Evolutionary conservation across 2,113 vertebrate species (phyloP).

Genomic region (Himantopus leucocephalus): DNA sequence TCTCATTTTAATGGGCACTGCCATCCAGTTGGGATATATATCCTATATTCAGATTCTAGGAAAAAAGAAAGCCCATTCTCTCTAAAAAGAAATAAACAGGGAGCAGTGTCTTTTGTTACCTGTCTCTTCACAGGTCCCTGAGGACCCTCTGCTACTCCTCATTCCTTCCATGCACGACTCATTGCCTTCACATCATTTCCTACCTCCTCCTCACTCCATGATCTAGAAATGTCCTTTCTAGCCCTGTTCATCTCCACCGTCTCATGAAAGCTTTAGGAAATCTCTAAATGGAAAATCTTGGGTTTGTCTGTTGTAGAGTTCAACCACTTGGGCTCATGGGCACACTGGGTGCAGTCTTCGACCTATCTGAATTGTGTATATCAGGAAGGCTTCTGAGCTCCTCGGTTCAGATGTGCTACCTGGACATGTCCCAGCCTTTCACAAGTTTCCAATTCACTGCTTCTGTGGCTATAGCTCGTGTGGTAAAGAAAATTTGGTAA

Average conservation of each 20-base stretch:
- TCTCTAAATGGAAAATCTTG: neutral
- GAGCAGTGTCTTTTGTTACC: neutral
- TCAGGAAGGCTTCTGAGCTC: neutral
- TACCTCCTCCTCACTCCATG: fast-evolving
- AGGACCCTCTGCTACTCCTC: neutral
- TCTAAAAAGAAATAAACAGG: neutral
- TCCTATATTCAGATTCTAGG: neutral
- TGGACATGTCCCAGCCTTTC: neutral
- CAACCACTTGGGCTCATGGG: too few species aligned
- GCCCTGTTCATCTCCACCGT: neutral
- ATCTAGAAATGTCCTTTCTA: neutral
- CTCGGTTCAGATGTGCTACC: neutral
- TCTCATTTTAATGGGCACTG: neutral
- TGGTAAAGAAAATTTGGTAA: neutral
- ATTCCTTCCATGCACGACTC: neutral
- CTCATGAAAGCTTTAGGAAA: neutral
- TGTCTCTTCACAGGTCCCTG: neutral
- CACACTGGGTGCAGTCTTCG: neutral
- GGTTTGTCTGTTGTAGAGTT: neutral
- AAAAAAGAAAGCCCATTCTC: neutral
- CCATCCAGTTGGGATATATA: neutral
- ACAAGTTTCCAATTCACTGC: neutral
- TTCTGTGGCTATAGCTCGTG: neutral
- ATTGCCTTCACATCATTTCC: neutral
- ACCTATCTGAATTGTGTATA: neutral